Evolutionary conservation across 37 sponge, comb jelly and placozoan species (phyloP).

Genomic region (Chondrilla cf. caribensis): DNA sequence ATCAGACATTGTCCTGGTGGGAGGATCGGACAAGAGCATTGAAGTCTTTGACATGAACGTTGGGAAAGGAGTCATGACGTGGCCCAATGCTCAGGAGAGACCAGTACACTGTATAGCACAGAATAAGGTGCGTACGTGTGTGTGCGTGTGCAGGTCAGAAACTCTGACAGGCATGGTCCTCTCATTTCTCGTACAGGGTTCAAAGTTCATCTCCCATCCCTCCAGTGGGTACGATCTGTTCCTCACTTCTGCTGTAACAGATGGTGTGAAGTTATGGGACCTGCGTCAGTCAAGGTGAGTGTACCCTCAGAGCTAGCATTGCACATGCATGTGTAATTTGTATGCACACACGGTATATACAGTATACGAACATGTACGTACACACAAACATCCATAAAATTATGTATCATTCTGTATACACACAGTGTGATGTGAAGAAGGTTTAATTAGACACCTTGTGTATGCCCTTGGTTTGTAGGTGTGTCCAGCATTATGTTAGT

Average conservation of each 20-base stretch:
- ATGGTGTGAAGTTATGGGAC: conserved; percentile 93
- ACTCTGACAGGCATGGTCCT: not conserved
- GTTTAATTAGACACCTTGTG: no score
- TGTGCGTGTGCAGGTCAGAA: not conserved
- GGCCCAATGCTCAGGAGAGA: conserved; percentile 63
- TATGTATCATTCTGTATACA: not conserved
- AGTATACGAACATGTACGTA: no score
- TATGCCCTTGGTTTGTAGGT: conserved; percentile 9
- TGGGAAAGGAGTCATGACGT: conserved; percentile 26
- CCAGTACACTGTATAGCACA: conserved; percentile 60
- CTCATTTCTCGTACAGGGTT: conserved; percentile 75
- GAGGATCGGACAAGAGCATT: conserved; percentile 70
- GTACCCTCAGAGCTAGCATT: no score
- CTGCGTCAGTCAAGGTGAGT: conserved; percentile 65
- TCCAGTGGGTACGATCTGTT: conserved; percentile 75
- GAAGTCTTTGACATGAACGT: conserved; percentile 86
- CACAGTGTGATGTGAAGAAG: no score
- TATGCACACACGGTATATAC: not conserved
- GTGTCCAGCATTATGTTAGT: conserved; percentile 22
- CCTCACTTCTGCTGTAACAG: conserved; percentile 73
- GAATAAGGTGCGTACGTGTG: conserved; percentile 61
- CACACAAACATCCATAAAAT: conserved; percentile 3
- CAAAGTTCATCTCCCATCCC: conserved; percentile 67
- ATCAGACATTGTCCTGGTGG: conserved; percentile 74
- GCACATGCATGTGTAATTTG: not conserved